Conservation (phyloP, 2,113 vertebrate genomes). For the Istiophorus platypterus region DNA sequence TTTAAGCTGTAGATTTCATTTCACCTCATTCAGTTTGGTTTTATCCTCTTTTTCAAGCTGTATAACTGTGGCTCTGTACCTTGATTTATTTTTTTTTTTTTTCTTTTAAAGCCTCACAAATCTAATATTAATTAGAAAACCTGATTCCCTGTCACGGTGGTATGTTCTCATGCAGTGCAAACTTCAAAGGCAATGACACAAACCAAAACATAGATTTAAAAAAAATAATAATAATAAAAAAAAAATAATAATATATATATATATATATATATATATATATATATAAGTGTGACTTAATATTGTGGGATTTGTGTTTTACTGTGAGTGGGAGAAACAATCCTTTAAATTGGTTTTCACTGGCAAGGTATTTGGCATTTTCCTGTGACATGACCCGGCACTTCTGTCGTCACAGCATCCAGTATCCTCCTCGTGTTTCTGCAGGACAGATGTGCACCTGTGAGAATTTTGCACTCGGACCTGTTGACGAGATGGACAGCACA, state of each 20-base stretch:
- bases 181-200: not conserved
- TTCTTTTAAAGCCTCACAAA: not conserved
- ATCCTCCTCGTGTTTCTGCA: not conserved
- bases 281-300: not conserved
- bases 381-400: conserved; percentile 3
- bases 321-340: not conserved
- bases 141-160: not conserved
- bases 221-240: too few relatives aligned
- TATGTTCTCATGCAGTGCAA: not conserved
- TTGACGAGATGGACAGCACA: not conserved
- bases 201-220: too few relatives aligned
- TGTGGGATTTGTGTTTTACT: not conserved
- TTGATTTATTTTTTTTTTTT: not conserved
- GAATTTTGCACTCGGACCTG: not conserved
- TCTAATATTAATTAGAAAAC: not conserved
- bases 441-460: not conserved
- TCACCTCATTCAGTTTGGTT: not conserved
- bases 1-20: conserved; percentile 10
- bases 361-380: not conserved
- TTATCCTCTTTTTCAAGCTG: not conserved
- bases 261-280: too few relatives aligned
- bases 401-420: not conserved
- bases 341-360: conserved; percentile 49
- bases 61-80: not conserved
- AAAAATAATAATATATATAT: too few relatives aligned